Evolutionary conservation across 2,797 vertebrate genomes (phyloP), one percentile per base, ranked within the genome.

Genomic region (Meda fulgida): DNA sequence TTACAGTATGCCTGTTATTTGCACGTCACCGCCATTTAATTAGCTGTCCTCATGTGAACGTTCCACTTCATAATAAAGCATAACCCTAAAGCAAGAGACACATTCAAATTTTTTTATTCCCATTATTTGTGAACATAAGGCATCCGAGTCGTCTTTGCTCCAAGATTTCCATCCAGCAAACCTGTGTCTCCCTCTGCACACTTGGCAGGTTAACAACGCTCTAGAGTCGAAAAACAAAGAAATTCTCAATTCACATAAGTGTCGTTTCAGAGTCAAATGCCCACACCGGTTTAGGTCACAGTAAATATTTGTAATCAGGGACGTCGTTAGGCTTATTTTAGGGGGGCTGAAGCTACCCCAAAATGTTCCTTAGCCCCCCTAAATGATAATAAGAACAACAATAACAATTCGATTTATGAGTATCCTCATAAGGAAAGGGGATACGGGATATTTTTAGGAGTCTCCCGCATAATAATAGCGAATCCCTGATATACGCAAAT

Each of bases 221-320:
- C 23, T 72, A 53, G 26, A 71, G 53, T 58, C 80, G 76, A 71
- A 71, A 87, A 85, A 78, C 86, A 81, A 81, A 80, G 65, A 34
- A 13, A 26, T 80, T 67, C 63, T 81, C 46, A 81, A 31, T 53
- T 72, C 36, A 55, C 51, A 53, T 16, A 60, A 23, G 36, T 63
- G 46, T 66, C 21, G 16, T 23, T 76, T 55, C 4, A 38, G 73
- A 73, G 80, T 40, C 46, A 53, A 81, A 81, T 55, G 48, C 72
- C 18, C 14, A 77, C 5, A 3, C 34, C 31, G n/a, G 67, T 63
- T 58, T 11, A 85, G 83, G 85, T 90, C 86, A 38, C n/a, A 81
- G 91, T 77, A 88, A 91, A 90, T 91, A 75, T 92, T 90, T 91
- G 85, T 36, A 5, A 51, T 88, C 88, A 34, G n/a, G n/a, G n/a